phyloP scores from a whole-genome alignment of 2,797 vertebrate genomes.

The Galagoides demidoff region DNA sequence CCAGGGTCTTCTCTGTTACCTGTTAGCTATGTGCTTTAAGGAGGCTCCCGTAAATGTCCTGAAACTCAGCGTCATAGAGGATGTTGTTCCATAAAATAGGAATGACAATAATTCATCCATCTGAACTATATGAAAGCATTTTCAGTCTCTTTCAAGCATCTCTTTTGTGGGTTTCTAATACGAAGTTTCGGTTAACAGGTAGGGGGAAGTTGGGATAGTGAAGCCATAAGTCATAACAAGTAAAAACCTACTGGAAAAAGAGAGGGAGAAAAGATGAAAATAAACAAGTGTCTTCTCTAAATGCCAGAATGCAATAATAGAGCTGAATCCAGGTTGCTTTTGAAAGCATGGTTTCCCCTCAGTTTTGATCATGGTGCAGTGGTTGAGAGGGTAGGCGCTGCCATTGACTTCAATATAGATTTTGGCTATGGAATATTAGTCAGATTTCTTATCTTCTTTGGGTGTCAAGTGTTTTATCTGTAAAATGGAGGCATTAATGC shows the following conservation, averaged over 20 bases:
- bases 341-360: neutral
- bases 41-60: neutral
- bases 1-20: neutral
- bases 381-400: neutral
- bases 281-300: neutral
- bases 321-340: neutral
- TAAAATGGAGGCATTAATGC: slow-evolving; percentile 5
- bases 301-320: neutral
- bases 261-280: neutral
- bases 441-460: neutral
- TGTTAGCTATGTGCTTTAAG: neutral
- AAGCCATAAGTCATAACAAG: neutral
- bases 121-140: neutral
- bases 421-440: neutral
- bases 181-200: neutral
- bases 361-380: neutral
- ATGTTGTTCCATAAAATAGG: neutral
- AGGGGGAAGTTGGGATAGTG: neutral
- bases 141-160: neutral
- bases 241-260: neutral
- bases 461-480: neutral
- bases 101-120: neutral
- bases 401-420: neutral
- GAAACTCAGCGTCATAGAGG: neutral
- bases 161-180: neutral